phyloP scores from a whole-genome alignment of 2,113 vertebrate species.

The Miniopterus natalensis region DNA sequence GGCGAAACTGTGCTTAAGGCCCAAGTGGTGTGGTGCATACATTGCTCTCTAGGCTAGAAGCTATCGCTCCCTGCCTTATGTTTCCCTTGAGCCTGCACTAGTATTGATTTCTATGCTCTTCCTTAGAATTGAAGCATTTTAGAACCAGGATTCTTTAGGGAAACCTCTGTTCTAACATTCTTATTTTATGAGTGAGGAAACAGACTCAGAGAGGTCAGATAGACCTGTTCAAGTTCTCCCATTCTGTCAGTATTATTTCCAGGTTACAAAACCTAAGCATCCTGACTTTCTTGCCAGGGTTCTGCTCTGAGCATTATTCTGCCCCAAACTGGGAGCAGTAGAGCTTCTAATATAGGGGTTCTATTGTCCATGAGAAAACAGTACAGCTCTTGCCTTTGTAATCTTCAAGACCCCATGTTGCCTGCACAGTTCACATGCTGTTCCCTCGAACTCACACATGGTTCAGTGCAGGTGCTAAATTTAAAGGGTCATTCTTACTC shows the following conservation, averaged over 20 bases:
- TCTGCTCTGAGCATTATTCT: neutral
- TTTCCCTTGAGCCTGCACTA: neutral
- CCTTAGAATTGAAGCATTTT: neutral
- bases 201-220: neutral
- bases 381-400: neutral
- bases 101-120: neutral
- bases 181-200: neutral
- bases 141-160: neutral
- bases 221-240: neutral
- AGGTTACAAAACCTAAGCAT: neutral
- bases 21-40: neutral
- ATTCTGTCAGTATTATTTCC: neutral
- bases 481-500: neutral
- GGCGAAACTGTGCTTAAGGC: neutral
- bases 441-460: neutral
- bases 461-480: neutral
- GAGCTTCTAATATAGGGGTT: neutral
- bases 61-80: neutral
- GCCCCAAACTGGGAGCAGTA: neutral
- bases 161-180: neutral
- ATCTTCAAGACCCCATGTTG: neutral
- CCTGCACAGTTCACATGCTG: neutral
- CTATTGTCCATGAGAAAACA: neutral
- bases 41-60: neutral
- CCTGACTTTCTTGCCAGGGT: neutral